Evolutionary conservation across 2,888 invertebrate genomes (phyloP), one percentile per base, ranked within the genome.

Genomic region (Campoletis raptor): DNA sequence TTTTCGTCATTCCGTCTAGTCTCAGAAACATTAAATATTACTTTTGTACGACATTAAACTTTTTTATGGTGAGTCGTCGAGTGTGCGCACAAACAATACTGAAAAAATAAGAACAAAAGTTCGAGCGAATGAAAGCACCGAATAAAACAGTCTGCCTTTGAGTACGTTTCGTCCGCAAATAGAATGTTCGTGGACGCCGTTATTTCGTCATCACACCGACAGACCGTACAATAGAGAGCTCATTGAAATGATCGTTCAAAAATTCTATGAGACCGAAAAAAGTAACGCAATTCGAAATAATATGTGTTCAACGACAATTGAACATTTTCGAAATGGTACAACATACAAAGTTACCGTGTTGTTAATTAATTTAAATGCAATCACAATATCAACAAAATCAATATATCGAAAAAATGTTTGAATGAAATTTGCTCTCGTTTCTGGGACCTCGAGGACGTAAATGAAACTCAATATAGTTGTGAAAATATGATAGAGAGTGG

Each of bases 181-280:
- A 85, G 66, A 66, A 72, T 54, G 36, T 24, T 66, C 64, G 64
- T 57, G 24, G 77, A 57, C 21, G 66, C 45, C 37, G 66, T 77
- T 85, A 66, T 76, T 70, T 36, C 37, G 72, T 66, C 37, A 72
- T 66, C 54, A 72, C 54, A 37, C 48, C 48, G 78, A 24, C 18
- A 24, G 48, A 12, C 18, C 54, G 54, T 48, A 52, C 66, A 24
- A 52, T 36, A n/a, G 24, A 24, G 12, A 48, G 36, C 61, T 72
- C 81, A 81, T 81, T 85, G 66, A 77, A 85, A 66, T 73, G 54
- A 66, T 45, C 72, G 66, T 81, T 73, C 42, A 80, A 70, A 76
- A 52, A 37, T 69, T 30, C 67, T 70, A 78, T 30, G 79, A 70
- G 79, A 79, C 37, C 45, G 37, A 52, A 24, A 52, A 78, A 48